phyloP scores from a whole-genome alignment of 2,113 vertebrate genomes.

The Nestor notabilis region DNA sequence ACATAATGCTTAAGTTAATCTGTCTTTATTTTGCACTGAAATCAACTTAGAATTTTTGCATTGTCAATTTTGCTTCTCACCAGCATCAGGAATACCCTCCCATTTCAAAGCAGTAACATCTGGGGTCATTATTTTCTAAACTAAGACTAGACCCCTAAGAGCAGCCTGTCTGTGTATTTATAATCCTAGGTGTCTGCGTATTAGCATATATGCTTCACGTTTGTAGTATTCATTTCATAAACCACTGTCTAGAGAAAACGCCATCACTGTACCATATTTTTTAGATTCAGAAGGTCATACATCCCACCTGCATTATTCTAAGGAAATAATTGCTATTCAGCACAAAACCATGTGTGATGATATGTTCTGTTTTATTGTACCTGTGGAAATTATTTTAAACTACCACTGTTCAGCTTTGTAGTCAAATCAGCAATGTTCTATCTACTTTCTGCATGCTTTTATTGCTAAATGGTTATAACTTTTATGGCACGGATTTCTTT shows the following conservation, averaged over 20 bases:
- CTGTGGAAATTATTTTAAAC: neutral
- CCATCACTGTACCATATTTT: neutral
- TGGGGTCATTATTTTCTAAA: neutral
- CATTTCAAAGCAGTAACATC: neutral
- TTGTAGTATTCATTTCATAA: neutral
- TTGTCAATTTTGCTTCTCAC: neutral
- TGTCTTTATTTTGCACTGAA: neutral
- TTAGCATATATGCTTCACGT: neutral
- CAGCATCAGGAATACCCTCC: neutral
- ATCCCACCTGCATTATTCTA: neutral
- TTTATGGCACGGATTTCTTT: neutral
- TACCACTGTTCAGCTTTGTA: neutral
- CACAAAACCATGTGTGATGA: neutral
- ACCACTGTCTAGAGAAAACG: neutral
- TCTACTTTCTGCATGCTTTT: neutral
- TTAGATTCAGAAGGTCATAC: neutral
- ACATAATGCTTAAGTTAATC: neutral
- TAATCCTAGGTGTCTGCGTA: neutral
- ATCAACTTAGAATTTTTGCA: neutral
- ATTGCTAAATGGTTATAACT: neutral
- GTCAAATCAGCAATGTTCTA: neutral
- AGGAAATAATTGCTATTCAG: neutral
- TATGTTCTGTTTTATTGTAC: constrained; percentile 4
- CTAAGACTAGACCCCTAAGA: neutral
- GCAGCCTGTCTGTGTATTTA: neutral